Percentiles rank a stretch among this genome's conserved stretches.
Evolutionary conservation across 2,113 vertebrate species (phyloP).

Genomic region (Eulemur macaco): DNA sequence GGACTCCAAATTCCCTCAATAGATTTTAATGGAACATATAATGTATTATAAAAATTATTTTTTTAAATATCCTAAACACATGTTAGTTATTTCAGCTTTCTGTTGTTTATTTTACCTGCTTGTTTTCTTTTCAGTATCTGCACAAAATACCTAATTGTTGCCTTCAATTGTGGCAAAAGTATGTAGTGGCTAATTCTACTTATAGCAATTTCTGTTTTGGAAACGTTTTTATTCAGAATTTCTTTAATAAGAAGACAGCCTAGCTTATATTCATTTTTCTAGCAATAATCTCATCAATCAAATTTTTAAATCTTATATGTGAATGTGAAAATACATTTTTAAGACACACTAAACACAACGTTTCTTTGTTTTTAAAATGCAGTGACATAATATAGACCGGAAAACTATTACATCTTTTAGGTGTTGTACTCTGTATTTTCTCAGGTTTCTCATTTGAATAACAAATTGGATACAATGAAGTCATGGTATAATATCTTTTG

Average conservation of each 20-base stretch:
- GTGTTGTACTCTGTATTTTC: conserved; percentile 68
- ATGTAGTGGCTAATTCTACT: not conserved
- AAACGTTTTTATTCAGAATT: not conserved
- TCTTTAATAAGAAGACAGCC: not conserved
- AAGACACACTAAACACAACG: not conserved
- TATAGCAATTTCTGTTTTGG: not conserved
- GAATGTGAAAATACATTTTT: conserved; percentile 10
- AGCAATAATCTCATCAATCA: not conserved
- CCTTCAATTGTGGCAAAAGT: not conserved
- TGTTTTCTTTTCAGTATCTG: not conserved
- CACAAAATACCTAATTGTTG: not conserved
- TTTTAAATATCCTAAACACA: not conserved
- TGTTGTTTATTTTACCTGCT: not conserved
- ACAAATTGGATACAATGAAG: conserved; percentile 12
- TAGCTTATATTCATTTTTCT: conserved; percentile 29
- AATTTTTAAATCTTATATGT: not conserved
- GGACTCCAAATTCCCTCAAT: not conserved
- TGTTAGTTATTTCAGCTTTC: not conserved
- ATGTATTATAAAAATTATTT: not conserved
- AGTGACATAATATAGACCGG: not conserved
- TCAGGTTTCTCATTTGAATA: conserved; percentile 50
- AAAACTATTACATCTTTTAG: not conserved
- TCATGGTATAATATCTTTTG: conserved; percentile 77
- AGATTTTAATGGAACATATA: not conserved
- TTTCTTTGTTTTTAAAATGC: not conserved